A percentile compares a stretch with the other conserved stretches of the same genome.
These are phyloP conservation scores for Rousettus leschenaultii DNA, from an alignment of 2,113 vertebrate genomes.

Conservation along the genomic window DNA sequence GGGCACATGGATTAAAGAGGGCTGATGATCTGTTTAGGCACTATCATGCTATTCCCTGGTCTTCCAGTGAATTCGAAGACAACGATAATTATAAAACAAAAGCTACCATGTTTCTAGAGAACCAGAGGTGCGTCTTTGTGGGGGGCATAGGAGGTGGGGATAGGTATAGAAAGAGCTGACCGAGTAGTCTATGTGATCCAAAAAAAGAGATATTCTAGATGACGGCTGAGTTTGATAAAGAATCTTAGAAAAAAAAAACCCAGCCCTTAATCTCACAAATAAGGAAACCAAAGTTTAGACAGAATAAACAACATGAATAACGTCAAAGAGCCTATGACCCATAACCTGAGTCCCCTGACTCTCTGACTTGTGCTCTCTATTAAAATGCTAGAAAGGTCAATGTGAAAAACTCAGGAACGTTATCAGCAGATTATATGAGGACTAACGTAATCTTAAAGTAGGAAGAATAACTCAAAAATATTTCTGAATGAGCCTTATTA, in stretches of 20 bases:
- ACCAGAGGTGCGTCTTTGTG: neutral
- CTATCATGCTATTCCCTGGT: neutral
- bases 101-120: neutral
- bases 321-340: neutral
- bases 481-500: neutral
- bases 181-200: neutral
- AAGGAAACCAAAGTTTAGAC: neutral
- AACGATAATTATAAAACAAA: neutral
- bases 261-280: neutral
- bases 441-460: neutral
- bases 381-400: neutral
- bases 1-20: neutral
- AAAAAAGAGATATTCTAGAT: neutral
- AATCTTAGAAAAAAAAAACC: neutral
- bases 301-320: neutral
- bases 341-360: neutral
- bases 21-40: neutral
- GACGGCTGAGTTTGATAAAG: neutral
- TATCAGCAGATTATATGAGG: neutral
- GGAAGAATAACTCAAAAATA: neutral
- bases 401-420: neutral
- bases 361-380: neutral
- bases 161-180: neutral
- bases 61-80: neutral
- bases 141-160: too few relatives aligned